Conservation (phyloP, 2,888 invertebrate species). For the Dione juno region DNA sequence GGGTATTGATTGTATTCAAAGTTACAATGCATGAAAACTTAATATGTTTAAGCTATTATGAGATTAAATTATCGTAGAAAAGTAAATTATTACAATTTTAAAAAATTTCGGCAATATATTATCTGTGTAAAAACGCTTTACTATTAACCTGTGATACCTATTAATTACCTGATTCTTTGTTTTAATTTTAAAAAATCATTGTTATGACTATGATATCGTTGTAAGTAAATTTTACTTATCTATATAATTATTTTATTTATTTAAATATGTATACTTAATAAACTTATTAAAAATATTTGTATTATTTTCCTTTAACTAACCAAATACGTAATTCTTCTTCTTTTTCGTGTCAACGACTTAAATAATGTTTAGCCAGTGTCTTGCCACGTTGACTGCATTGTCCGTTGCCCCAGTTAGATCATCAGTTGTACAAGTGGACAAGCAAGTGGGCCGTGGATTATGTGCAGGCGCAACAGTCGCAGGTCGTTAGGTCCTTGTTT, state of each 20-base stretch:
- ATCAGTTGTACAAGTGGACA: no score
- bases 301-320: background rate
- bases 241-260: background rate
- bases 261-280: background rate
- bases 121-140: slow-evolving; percentile 2
- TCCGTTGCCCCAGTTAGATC: no score
- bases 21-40: no score
- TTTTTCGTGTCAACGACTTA: no score
- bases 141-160: slow-evolving; percentile 19
- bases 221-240: background rate
- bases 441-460: no score
- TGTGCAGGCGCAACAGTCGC: no score
- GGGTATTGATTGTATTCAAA: background rate
- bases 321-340: no score
- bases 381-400: no score
- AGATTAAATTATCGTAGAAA: no score
- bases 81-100: background rate
- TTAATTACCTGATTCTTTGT: background rate
- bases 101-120: background rate
- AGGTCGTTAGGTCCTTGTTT: no score
- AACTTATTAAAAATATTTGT: background rate
- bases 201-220: background rate
- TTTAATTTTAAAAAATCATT: background rate
- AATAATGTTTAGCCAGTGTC: no score
- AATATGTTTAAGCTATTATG: background rate